Evolutionary conservation across 2,888 invertebrate species (phyloP).

Genomic region (Leptopterna dolabrata): DNA sequence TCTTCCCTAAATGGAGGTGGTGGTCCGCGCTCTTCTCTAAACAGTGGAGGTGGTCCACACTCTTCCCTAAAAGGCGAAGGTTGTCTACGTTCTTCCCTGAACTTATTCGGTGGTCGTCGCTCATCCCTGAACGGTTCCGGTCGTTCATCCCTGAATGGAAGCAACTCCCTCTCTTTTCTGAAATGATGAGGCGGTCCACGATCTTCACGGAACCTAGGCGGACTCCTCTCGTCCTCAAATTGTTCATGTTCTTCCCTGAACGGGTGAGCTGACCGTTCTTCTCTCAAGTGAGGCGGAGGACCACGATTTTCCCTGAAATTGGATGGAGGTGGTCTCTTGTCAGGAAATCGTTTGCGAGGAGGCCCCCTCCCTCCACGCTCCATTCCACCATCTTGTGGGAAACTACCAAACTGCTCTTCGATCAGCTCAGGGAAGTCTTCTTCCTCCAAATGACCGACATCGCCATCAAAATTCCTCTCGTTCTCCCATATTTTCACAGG

Average conservation of each 20-base stretch:
- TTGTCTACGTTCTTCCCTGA: no score
- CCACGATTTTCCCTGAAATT: not conserved
- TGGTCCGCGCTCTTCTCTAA: not conserved
- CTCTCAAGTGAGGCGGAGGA: not conserved
- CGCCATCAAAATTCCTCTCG: not conserved
- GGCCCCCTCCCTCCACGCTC: not conserved
- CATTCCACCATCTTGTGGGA: not conserved
- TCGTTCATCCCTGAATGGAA: no score
- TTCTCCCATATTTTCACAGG: not conserved
- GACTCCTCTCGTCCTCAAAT: no score
- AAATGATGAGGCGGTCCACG: no score
- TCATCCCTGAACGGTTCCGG: not conserved
- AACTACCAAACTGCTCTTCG: not conserved
- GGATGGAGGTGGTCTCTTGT: not conserved
- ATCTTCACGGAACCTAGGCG: no score
- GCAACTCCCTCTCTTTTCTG: no score
- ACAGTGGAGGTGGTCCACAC: not conserved
- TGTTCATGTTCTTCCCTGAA: not conserved
- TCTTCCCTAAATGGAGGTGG: not conserved
- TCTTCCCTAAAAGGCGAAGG: not conserved
- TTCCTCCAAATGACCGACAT: not conserved
- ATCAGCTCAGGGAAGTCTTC: not conserved
- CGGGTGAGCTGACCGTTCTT: not conserved
- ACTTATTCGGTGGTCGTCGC: not conserved
- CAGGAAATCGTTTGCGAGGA: not conserved